Evolutionary conservation across 2,888 invertebrate species (phyloP).

Genomic region (Neoaliturus tenellus): DNA sequence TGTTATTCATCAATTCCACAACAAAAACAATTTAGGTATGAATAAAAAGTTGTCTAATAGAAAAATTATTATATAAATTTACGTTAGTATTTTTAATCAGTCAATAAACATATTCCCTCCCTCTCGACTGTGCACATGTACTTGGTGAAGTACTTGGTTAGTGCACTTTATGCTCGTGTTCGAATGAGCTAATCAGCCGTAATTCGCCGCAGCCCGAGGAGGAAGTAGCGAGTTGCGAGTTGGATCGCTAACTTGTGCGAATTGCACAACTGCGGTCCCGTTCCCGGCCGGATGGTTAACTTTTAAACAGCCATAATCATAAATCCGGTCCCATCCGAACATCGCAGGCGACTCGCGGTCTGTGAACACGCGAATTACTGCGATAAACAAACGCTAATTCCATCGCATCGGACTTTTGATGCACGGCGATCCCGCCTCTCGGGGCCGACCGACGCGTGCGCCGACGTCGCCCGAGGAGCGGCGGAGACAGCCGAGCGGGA

Average conservation of each 20-base stretch:
- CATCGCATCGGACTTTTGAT: conserved; percentile 3
- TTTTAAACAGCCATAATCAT: conserved; percentile 37
- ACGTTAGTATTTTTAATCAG: no score
- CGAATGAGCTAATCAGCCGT: not conserved
- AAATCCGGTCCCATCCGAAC: not conserved
- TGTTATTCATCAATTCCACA: no score
- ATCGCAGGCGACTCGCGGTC: not conserved
- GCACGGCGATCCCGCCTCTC: not conserved
- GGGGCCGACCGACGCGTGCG: not conserved
- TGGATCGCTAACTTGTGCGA: conserved; percentile 1
- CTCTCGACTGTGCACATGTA: no score
- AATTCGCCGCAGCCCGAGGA: not conserved
- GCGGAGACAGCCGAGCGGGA: not conserved
- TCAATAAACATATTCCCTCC: no score
- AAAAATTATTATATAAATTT: no score
- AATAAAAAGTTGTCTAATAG: no score
- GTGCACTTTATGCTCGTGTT: not conserved
- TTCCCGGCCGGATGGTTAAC: not conserved
- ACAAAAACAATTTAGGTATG: no score
- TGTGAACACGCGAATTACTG: conserved; percentile 10
- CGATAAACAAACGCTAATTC: conserved; percentile 23
- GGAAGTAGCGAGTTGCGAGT: conserved; percentile 7
- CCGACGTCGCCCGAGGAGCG: not conserved
- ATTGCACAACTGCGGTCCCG: not conserved
- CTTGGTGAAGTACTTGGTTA: no score